phyloP scores from a whole-genome alignment of 1,140 invertebrate genomes.

The Ectropis grisescens region DNA sequence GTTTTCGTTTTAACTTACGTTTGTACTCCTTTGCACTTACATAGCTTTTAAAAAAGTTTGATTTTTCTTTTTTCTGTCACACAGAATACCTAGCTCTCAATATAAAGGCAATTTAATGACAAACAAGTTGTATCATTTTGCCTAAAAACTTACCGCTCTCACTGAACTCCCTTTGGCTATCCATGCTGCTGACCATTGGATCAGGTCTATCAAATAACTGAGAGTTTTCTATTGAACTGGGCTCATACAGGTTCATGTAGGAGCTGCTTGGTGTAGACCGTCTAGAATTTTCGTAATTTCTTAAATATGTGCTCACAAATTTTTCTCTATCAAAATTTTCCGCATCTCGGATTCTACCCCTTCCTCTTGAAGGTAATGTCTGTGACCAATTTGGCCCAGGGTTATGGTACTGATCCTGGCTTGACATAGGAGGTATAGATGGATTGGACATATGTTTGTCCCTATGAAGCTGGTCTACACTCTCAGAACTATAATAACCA shows the following conservation, averaged over 20 bases:
- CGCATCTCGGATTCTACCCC: conserved; percentile 54
- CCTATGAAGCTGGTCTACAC: conserved; percentile 44
- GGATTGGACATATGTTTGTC: conserved; percentile 33
- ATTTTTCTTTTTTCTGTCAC: too few relatives aligned
- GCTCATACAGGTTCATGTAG: conserved; percentile 52
- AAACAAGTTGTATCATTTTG: too few relatives aligned
- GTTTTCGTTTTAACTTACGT: too few relatives aligned
- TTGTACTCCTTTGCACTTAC: too few relatives aligned
- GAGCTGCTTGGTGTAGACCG: conserved; percentile 60
- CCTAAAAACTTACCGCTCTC: conserved; percentile 36
- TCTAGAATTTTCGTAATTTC: conserved; percentile 53
- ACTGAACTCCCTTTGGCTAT: conserved; percentile 28
- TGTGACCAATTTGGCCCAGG: conserved; percentile 56
- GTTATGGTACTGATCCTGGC: conserved; percentile 33
- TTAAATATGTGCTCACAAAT: conserved; percentile 52
- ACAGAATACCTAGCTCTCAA: too few relatives aligned
- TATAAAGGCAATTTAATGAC: too few relatives aligned
- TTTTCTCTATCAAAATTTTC: conserved; percentile 62
- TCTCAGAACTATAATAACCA: conserved; percentile 55
- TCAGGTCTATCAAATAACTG: conserved; percentile 22
- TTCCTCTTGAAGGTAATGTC: conserved; percentile 60
- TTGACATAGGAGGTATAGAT: conserved; percentile 26
- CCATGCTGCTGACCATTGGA: conserved; percentile 20
- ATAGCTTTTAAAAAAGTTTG: too few relatives aligned
- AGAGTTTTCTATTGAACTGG: conserved; percentile 26